These are phyloP conservation scores for Chrysopilus asiliformis DNA, from an alignment of 2,888 invertebrate species.

Conservation along the genomic window DNA sequence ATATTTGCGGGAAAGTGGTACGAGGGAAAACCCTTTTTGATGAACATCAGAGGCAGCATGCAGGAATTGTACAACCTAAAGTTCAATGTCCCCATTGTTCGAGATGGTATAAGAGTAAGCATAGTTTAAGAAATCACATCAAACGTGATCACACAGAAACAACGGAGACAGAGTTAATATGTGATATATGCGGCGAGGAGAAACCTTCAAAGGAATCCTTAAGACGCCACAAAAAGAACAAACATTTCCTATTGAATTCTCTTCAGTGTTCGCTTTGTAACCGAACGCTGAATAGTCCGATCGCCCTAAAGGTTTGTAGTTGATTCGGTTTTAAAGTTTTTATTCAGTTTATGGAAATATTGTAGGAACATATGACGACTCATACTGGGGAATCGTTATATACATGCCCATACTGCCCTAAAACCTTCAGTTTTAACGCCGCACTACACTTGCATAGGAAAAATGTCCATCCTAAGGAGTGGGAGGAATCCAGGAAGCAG, in stretches of 20 bases:
- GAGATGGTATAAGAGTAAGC: constrained; percentile 31
- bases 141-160: constrained; percentile 26
- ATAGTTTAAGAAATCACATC: constrained; percentile 30
- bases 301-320: constrained; percentile 27
- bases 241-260: constrained; percentile 26
- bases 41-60: constrained; percentile 28
- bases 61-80: constrained; percentile 25
- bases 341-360: too few species aligned
- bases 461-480: constrained; percentile 31
- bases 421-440: constrained; percentile 34
- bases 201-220: constrained; percentile 31
- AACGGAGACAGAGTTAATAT: constrained; percentile 24
- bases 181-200: constrained; percentile 29
- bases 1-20: constrained; percentile 33
- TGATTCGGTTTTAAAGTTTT: too few species aligned
- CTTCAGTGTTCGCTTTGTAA: constrained; percentile 30
- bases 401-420: constrained; percentile 32
- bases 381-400: constrained; percentile 34
- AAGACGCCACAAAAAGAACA: constrained; percentile 29
- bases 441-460: constrained; percentile 35
- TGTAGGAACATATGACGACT: constrained; percentile 32
- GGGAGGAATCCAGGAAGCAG: constrained; percentile 25
- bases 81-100: constrained; percentile 32
- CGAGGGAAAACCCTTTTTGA: constrained; percentile 29
- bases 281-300: constrained; percentile 31